Evolutionary conservation across 2,797 vertebrate genomes (phyloP), one percentile per base, ranked within the genome.

Genomic region (Rhinophrynus dorsalis): DNA sequence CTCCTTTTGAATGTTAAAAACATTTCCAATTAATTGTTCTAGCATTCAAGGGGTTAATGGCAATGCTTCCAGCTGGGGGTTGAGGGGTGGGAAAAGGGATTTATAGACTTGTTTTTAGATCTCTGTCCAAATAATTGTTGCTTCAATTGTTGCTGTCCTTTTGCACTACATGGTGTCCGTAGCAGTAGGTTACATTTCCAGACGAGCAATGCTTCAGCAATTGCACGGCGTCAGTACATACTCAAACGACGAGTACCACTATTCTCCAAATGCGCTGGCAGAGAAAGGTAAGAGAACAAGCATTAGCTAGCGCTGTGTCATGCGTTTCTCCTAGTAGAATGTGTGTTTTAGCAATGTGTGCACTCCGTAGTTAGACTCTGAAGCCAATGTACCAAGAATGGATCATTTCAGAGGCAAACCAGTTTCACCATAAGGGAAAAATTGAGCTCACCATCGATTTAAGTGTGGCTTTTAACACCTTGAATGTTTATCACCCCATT

Each of bases 121-220:
- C 21, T 70, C 51, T 78, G 60, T 67, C 52, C 37, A 2, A 45
- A 47, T 61, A 75, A 66, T 35, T 10, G 60, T 69, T 70, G 79
- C 67, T 78, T 81, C 71, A 61, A 67, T 58, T 74, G 5, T 78
- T 76, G 74, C 78, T 80, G 76, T 81, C 78, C 76, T 79, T 79
- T 80, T 75, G 77, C 76, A 78, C 68, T 62, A 54, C 74, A 10
- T 20, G 78, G 32, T 42, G 67, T 74, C 60, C 67, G 42, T 70
- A 76, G 86, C 84, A 79, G 67, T 87, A 90, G 92, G 91, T 85
- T 88, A 90, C 89, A 78, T 90, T 74, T 93, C 93, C 87, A 91
- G 92, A 82, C 88, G 90, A 84, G 91, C 94, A 85, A 90, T 92
- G 92, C 91, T 94, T 79, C 94, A 94, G 87, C 94, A 95, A 86